A percentile compares a stretch with the other conserved stretches of the same genome.
Evolutionary conservation across 1,140 invertebrate species (phyloP).

Genomic region (Neuroterus valhalla): DNA sequence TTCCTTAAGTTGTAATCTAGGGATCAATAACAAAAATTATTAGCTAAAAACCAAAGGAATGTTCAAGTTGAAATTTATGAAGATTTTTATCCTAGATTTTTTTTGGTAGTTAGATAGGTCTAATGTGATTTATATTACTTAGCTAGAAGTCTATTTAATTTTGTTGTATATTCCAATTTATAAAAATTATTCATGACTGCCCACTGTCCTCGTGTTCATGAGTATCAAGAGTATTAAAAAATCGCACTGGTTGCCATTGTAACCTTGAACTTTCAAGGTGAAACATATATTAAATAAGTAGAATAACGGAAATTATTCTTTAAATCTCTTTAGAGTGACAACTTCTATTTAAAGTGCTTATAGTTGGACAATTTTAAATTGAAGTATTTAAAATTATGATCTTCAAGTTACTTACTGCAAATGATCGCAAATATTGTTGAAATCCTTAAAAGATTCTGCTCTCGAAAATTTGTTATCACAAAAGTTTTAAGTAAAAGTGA

Average conservation of each 20-base stretch:
- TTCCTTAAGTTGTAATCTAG: slow-evolving; percentile 3
- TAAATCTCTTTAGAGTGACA: no score
- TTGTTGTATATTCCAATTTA: slow-evolving; percentile 1
- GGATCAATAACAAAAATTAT: not conserved
- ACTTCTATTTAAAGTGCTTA: no score
- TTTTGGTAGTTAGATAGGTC: not conserved
- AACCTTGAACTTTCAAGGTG: not conserved
- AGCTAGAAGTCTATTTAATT: slow-evolving; percentile 12
- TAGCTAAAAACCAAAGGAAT: not conserved
- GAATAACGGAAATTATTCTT: no score
- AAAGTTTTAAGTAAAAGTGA: no score
- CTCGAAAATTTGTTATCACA: no score
- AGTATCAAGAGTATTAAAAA: not conserved
- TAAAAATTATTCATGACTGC: slow-evolving; percentile 42
- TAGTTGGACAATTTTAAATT: no score
- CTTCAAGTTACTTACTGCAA: no score
- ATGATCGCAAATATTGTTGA: no score
- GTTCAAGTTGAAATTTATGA: not conserved
- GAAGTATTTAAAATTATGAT: no score
- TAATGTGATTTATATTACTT: slow-evolving; percentile 14
- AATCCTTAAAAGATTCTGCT: no score
- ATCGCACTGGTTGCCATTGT: slow-evolving; percentile 12
- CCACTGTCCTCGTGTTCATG: slow-evolving; percentile 41
- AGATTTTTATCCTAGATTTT: slow-evolving; percentile 6
- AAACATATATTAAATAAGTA: not conserved